Evolutionary conservation across 1,140 invertebrate genomes (phyloP).

Genomic region (Zaprionus ornatus): DNA sequence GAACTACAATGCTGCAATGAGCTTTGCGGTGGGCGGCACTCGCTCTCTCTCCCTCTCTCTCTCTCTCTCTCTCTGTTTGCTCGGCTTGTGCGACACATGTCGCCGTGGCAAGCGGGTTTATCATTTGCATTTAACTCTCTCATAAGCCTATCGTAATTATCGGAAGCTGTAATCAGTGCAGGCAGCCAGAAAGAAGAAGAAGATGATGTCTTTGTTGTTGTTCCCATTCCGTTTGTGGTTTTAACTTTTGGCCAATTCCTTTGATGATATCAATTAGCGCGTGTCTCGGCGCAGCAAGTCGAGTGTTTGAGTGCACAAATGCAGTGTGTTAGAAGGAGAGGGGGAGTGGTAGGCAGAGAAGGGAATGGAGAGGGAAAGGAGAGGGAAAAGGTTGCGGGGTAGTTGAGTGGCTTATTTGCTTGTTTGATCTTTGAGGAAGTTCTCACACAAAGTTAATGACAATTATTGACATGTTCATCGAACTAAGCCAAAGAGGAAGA

Average conservation of each 20-base stretch:
- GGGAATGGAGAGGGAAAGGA: background rate
- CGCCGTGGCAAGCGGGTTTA: conserved; percentile 15
- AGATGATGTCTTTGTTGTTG: conserved; percentile 28
- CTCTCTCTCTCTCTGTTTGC: background rate
- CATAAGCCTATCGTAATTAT: conserved; percentile 62
- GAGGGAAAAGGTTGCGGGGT: no score
- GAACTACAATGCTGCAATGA: conserved; percentile 52
- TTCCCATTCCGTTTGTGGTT: conserved; percentile 27
- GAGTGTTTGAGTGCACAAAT: conserved; percentile 28
- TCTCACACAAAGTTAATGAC: background rate
- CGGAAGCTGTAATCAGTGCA: conserved; percentile 48
- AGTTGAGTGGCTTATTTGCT: background rate
- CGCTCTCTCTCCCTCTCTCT: background rate
- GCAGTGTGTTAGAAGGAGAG: background rate
- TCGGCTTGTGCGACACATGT: conserved; percentile 10
- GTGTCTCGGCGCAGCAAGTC: conserved; percentile 26
- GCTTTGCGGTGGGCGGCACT: conserved; percentile 43
- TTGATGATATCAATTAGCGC: conserved; percentile 55
- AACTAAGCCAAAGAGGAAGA: conserved; percentile 1
- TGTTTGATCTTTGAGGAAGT: background rate
- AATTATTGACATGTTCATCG: background rate
- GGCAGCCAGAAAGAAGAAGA: conserved; percentile 2
- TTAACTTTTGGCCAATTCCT: conserved; percentile 54
- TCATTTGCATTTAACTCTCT: conserved; percentile 61
- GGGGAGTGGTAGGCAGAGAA: no score